Base-by-base conservation (phyloP, 2,113 vertebrate species). In the Pholis gunnellus region DNA sequence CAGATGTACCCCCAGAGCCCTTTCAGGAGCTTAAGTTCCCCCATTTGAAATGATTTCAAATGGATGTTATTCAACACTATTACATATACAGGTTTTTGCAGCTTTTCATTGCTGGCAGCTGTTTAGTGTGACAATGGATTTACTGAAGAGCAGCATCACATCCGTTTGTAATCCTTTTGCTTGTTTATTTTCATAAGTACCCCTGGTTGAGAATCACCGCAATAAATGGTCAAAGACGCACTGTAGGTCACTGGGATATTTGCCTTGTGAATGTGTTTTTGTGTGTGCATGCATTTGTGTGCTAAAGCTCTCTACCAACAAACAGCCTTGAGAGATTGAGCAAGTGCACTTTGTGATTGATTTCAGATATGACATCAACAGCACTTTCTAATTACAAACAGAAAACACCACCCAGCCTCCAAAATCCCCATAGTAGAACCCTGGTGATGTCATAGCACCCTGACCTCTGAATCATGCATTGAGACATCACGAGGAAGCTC, bases 361-460 rank as follows among this genome's bases (percentile, higher is more conserved):
- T 83, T 90, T 85, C 76, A 82, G 59, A 86, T 87, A 84, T 86
- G 86, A 90, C 87, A 84, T 92, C 83, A 87, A 76, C 65, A 79
- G 14, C 4, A 46, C 78, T 67, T 82, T 83, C 72, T 87, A 91
- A 93, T 89, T 81, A 63, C 81, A 89, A 92, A 85, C 91, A 92
- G 92, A 91, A 65, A 75, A 59, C 27, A 5, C 11, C 36, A 17
- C 34, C 25, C 14, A 5, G 10, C 34, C 71, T 67, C 40, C 14
- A 72, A 87, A 91, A 81, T 89, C 87, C 84, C 85, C 84, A 52
- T 46, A 3, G 22, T 66, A 82, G 75, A 86, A 73, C 78, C 44
- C 59, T 57, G 72, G 40, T 93, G 91, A 92, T 90, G 87, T 93
- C 90, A 94, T 81, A 72, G 52, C 69, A 79, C 76, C 73, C 77